phyloP scores from a whole-genome alignment of 2,113 vertebrate species.

The Scortum barcoo region DNA sequence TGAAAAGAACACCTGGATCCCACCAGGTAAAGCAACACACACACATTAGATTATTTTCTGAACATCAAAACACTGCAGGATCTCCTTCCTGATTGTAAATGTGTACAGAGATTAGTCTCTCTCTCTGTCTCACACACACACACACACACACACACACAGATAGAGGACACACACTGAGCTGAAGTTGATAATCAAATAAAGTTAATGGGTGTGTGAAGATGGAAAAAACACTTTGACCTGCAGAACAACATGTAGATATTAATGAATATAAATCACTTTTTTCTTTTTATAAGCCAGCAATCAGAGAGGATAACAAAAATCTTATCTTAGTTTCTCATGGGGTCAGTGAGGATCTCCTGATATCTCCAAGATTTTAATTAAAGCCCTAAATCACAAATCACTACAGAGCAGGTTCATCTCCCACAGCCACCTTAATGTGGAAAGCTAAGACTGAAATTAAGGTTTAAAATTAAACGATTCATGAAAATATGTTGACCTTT shows the following conservation, averaged over 20 bases:
- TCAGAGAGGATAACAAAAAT: neutral
- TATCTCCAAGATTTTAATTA: neutral
- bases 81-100: neutral
- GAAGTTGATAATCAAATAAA: neutral
- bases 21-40: slow-evolving; percentile 2
- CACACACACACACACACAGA: neutral
- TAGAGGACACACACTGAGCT: neutral
- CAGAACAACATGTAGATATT: too few species aligned
- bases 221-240: neutral
- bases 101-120: neutral
- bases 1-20: slow-evolving; percentile 66
- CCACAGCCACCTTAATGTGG: neutral
- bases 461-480: neutral
- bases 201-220: neutral
- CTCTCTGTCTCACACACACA: too few species aligned
- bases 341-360: neutral
- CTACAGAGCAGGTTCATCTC: neutral
- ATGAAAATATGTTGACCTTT: neutral
- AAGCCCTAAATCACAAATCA: neutral
- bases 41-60: neutral
- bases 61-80: slow-evolving; percentile 4
- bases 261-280: neutral
- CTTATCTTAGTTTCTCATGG: neutral
- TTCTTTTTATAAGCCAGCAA: neutral
- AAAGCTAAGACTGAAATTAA: neutral